phyloP scores from a whole-genome alignment of 2,113 vertebrate species.

The Chaetops frenatus region DNA sequence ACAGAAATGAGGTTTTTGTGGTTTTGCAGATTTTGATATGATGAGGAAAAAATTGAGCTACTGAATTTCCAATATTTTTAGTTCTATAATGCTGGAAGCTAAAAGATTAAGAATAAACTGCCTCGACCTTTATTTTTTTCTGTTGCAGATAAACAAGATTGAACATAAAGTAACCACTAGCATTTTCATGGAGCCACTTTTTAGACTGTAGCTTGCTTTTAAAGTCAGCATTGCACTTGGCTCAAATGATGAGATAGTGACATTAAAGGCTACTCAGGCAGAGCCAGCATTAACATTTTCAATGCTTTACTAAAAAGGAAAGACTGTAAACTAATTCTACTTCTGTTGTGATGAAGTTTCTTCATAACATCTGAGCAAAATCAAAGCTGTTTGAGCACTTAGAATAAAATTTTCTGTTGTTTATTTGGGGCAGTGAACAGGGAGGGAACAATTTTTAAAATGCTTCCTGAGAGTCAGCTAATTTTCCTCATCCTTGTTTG shows the following conservation, averaged over 20 bases:
- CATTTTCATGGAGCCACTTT: not conserved
- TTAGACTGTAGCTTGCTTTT: not conserved
- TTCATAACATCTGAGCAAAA: constrained; percentile 26
- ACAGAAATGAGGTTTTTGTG: not conserved
- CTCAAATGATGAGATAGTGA: not conserved
- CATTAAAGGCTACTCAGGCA: not conserved
- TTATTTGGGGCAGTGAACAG: not conserved
- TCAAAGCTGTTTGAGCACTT: constrained; percentile 3
- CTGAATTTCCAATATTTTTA: not conserved
- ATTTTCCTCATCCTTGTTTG: constrained; percentile 24
- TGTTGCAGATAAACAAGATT: not conserved
- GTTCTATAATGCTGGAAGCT: not conserved
- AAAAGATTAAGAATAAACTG: not conserved
- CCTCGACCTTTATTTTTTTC: not conserved
- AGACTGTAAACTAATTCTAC: not conserved
- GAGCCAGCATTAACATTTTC: constrained; percentile 34
- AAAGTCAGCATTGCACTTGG: not conserved
- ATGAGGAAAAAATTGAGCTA: not conserved
- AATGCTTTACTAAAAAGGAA: not conserved
- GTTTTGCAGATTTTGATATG: not conserved
- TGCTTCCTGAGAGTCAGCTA: constrained; percentile 5
- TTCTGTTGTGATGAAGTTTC: not conserved
- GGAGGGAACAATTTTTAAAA: not conserved
- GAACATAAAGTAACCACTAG: not conserved
- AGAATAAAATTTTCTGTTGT: constrained; percentile 1